A percentile compares a stretch with the other conserved stretches of the same genome.
Evolutionary conservation across 2,888 invertebrate species (phyloP).

Genomic region (Spisula solida): DNA sequence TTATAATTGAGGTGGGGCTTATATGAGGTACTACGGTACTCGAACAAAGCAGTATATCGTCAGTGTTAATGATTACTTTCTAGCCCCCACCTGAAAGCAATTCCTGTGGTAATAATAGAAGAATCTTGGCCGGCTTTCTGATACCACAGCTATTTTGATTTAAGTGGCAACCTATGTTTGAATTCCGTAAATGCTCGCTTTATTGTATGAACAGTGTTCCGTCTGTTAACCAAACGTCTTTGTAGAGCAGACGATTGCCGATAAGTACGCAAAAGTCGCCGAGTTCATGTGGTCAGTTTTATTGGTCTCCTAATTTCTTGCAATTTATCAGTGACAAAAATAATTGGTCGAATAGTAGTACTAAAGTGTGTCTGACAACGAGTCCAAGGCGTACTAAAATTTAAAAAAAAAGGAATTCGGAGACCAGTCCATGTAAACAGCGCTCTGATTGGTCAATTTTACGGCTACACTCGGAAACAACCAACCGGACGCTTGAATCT

Average conservation of each 20-base stretch:
- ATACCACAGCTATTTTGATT: slow-evolving; percentile 33
- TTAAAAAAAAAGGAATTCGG: too few relatives aligned
- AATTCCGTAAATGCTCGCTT: slow-evolving; percentile 32
- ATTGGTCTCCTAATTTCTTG: too few relatives aligned
- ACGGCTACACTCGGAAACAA: too few relatives aligned
- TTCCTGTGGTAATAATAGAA: slow-evolving; percentile 18
- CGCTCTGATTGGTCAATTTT: too few relatives aligned
- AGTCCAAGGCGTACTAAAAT: too few relatives aligned
- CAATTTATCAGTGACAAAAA: too few relatives aligned
- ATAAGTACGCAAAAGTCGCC: too few relatives aligned
- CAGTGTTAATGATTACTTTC: not conserved
- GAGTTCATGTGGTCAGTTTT: too few relatives aligned
- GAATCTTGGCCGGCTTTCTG: slow-evolving; percentile 35
- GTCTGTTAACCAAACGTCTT: not conserved
- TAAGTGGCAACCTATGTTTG: slow-evolving; percentile 14
- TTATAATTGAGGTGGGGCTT: not conserved
- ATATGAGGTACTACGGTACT: not conserved
- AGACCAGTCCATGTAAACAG: too few relatives aligned
- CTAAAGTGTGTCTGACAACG: too few relatives aligned
- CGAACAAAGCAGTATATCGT: not conserved
- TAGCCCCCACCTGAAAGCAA: not conserved
- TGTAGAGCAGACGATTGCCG: not conserved
- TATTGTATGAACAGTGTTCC: not conserved
- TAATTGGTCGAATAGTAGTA: too few relatives aligned
- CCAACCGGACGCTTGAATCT: too few relatives aligned